Evolutionary conservation across 1,140 invertebrate species (phyloP).

Genomic region (Antheraea pernyi): DNA sequence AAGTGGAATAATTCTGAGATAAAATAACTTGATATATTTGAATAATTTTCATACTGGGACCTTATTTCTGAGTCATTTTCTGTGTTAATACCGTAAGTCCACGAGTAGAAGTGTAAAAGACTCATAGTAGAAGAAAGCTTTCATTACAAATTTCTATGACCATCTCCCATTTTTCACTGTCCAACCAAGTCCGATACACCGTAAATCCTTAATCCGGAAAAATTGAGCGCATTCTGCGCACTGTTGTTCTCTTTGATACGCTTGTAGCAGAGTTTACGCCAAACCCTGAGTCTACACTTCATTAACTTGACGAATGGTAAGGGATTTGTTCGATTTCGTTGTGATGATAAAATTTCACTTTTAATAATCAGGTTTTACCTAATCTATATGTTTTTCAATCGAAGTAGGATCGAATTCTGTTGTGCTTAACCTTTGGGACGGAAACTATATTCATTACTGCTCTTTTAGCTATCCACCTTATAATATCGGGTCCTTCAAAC

Average conservation of each 20-base stretch:
- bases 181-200: conserved; percentile 24
- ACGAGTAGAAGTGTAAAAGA: background rate
- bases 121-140: background rate
- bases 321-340: conserved; percentile 11
- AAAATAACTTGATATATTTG: background rate
- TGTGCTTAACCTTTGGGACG: no score
- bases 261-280: background rate
- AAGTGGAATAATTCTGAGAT: conserved; percentile 2
- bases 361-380: background rate
- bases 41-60: conserved; percentile 2
- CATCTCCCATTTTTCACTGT: conserved; percentile 15
- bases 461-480: no score
- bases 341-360: background rate
- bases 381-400: no score
- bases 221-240: conserved; percentile 27
- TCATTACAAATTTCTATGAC: background rate
- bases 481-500: no score
- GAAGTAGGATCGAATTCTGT: no score
- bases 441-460: no score
- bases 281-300: conserved; percentile 34
- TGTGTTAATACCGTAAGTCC: background rate
- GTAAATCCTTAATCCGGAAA: conserved; percentile 41
- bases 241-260: conserved; percentile 6
- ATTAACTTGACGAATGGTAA: conserved; percentile 35
- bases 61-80: background rate